Conservation (phyloP, 2,888 invertebrate species). For the Trissolcus japonicus region DNA sequence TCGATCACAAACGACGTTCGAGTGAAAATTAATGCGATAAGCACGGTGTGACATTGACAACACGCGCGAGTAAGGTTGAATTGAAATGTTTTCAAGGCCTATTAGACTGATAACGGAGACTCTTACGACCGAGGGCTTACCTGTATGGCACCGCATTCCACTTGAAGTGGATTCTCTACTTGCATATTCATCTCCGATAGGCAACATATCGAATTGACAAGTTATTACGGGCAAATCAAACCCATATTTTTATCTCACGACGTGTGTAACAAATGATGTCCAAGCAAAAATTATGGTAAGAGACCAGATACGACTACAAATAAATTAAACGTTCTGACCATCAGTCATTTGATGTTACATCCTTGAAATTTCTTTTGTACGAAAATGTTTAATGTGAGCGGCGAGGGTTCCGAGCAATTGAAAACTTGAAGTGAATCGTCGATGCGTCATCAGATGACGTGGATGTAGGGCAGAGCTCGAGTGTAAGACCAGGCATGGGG, state of each 20-base stretch:
- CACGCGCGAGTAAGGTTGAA: slow-evolving; percentile 44
- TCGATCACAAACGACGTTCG: slow-evolving; percentile 46
- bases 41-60: slow-evolving; percentile 47
- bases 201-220: background rate
- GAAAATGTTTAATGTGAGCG: slow-evolving; percentile 24
- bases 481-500: slow-evolving; percentile 32
- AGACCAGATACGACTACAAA: no score
- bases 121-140: slow-evolving; percentile 18
- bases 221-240: no score
- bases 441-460: slow-evolving; percentile 48
- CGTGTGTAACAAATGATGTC: no score
- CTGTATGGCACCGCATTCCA: background rate
- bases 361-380: slow-evolving; percentile 12
- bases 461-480: slow-evolving; percentile 39
- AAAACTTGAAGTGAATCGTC: slow-evolving; percentile 42
- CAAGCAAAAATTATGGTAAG: no score
- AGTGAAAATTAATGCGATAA: slow-evolving; percentile 50
- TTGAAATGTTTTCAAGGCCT: slow-evolving; percentile 53
- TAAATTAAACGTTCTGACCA: slow-evolving; percentile 9
- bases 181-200: background rate
- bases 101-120: slow-evolving; percentile 36
- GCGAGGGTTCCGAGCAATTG: slow-evolving; percentile 33
- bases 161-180: no score
- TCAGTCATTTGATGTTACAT: slow-evolving; percentile 22
- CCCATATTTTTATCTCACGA: no score